Evolutionary conservation across 2,797 vertebrate genomes (phyloP), one percentile per base, ranked within the genome.

Genomic region (Rallus crepitans): DNA sequence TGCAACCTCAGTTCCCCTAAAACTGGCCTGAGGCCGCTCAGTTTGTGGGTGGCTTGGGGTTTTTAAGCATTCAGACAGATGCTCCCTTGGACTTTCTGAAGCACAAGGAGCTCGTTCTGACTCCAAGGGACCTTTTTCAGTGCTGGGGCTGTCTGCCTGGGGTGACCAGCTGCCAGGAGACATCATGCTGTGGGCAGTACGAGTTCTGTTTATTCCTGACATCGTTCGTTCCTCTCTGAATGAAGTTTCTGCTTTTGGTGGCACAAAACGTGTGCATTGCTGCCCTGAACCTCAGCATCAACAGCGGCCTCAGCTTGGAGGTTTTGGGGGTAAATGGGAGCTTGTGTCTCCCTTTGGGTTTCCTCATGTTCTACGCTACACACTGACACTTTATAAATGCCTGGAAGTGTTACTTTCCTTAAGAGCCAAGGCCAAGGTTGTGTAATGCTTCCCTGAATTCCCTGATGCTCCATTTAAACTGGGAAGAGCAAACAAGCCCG

Each of bases 311-410:
- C 35, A 24, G 19, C 37, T 55, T 33, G 39, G 60, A 42, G 64
- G 28, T 12, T 68, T 68, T 11, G 7, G 31, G 24, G 23, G 19
- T 3, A 27, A 57, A 47, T 4, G 15, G 11, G 33, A 3, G 9
- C 68, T 56, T 47, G 19, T n/a, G 20, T 20, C 5, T 8, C 10
- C 11, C 42, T 45, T 45, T 19, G 42, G 42, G 42, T 45, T 9
- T 12, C 15, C 7, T 5, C 3, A 61, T 42, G 31, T 30, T 84
- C 33, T 61, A 9, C 3, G 0, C 47, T 31, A 30, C 1, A 0
- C 13, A 7, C 28, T n/a, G 81, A 7, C 25, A 14, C 33, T 63
- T 48, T 1, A 31, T 24, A 71, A 70, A 37, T 5, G 18, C 64
- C 21, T 13, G 4, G 31, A 70, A 47, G 50, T 25, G 24, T 40